Evolutionary conservation across 2,113 vertebrate species (phyloP), one percentile per base, ranked within the genome.

Genomic region (Sminthopsis crassicaudata): DNA sequence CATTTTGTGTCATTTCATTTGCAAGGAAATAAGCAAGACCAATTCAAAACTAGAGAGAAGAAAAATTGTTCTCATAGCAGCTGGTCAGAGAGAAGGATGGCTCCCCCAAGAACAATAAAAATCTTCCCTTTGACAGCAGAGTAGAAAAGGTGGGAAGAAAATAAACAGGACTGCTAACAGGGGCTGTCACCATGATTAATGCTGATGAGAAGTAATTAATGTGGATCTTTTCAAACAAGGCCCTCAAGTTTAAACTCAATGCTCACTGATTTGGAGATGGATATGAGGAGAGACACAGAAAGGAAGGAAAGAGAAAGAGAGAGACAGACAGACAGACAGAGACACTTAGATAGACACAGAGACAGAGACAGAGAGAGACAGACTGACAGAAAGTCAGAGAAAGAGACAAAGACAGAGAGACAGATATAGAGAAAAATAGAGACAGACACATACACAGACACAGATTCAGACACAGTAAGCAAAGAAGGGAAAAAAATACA

Each of bases 131-230:
- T 98, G 97, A 98, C 97, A 98, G 96, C 95, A 92, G 92, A 95
- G 95, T 97, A 97, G 98, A 98, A 98, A 98, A 98, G 97, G 98
- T 98, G 97, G 95, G 95, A 97, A 97, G 95, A 97, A 97, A 98
- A 98, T 97, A 98, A 98, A 97, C 96, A 98, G 94, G 53, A 53
- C 92, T 89, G 92, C 96, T 98, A 98, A 98, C 94, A 96, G 96
- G 94, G 97, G 50, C 97, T 98, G 98, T 98, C 98, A 98, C 90
- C 92, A 46, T 98, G 98, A 97, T 98, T 97, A 98, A 98, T 98
- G 98, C 90, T 98, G 97, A 98, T 97, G 98, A 98, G 96, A 52
- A 93, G 89, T 98, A 98, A 98, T 98, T 98, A 98, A 98, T 97
- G 97, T 93, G 54, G 91, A 97, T 97, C 94, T 97, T 98, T 98